These are phyloP conservation scores for Amphiprion ocellaris DNA, from an alignment of 2,113 vertebrate genomes.

Conservation along the genomic window DNA sequence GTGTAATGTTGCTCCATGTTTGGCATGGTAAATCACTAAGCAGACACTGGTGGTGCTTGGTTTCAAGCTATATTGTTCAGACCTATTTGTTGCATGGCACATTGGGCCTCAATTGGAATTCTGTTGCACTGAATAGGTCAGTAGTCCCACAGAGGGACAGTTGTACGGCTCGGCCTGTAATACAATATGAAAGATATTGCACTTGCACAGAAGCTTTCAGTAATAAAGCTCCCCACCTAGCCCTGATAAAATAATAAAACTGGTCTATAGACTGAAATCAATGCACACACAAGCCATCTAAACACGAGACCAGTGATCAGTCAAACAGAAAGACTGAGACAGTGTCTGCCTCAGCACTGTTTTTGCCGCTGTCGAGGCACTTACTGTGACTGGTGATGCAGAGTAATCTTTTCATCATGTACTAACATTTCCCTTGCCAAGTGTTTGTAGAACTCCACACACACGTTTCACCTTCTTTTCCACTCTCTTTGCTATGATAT, in stretches of 20 bases:
- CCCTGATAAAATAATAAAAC: slow-evolving; percentile 69
- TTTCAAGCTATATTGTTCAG: slow-evolving; percentile 72
- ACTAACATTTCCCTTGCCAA: slow-evolving; percentile 20
- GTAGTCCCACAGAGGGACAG: slow-evolving; percentile 60
- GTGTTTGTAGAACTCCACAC: slow-evolving; percentile 2
- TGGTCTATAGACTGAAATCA: slow-evolving; percentile 54
- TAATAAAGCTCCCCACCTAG: slow-evolving; percentile 62
- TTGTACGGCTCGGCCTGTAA: slow-evolving; percentile 63
- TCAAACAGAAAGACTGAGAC: slow-evolving; percentile 32
- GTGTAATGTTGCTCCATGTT: slow-evolving; percentile 53
- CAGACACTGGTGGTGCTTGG: slow-evolving; percentile 54
- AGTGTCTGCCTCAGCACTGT: slow-evolving; percentile 6
- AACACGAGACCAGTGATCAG: slow-evolving; percentile 41
- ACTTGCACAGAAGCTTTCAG: slow-evolving; percentile 61
- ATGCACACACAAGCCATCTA: slow-evolving; percentile 32
- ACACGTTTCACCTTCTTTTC: not conserved
- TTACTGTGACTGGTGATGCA: slow-evolving; percentile 17
- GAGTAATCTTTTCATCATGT: slow-evolving; percentile 39
- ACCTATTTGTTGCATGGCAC: slow-evolving; percentile 62
- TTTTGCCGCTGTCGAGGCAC: slow-evolving; percentile 15
- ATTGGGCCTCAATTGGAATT: slow-evolving; percentile 47
- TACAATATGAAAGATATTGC: slow-evolving; percentile 71
- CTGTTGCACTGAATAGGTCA: slow-evolving; percentile 56
- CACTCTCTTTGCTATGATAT: not conserved
- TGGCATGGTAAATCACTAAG: slow-evolving; percentile 52